Evolutionary conservation across 1,140 invertebrate genomes (phyloP).

Genomic region (Arctopsyche grandis): DNA sequence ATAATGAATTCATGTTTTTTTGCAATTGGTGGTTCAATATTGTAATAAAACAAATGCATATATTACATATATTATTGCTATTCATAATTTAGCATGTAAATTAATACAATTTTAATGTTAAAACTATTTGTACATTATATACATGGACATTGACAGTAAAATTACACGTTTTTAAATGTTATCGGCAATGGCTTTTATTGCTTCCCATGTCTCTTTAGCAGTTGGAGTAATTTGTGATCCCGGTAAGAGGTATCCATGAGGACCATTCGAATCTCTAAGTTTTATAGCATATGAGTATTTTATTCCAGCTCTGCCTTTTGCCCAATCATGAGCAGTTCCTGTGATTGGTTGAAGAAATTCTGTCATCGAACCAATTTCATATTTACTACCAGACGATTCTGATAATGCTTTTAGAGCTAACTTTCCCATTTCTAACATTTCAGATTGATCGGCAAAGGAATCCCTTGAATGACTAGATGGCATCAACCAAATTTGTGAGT

Average conservation of each 20-base stretch:
- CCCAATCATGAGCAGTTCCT: constrained; percentile 80
- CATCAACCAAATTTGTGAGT: constrained; percentile 78
- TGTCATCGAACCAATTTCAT: constrained; percentile 66
- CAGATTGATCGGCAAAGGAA: constrained; percentile 70
- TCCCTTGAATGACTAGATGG: constrained; percentile 71
- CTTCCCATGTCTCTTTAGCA: constrained; percentile 82
- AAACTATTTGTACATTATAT: too few relatives aligned
- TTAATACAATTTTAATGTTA: too few relatives aligned
- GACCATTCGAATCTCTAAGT: constrained; percentile 76
- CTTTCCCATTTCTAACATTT: constrained; percentile 70
- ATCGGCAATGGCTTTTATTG: constrained; percentile 76
- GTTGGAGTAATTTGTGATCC: constrained; percentile 78
- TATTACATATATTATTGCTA: too few relatives aligned
- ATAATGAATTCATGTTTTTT: too few relatives aligned
- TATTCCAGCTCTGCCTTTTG: constrained; percentile 73
- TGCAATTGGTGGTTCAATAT: too few relatives aligned
- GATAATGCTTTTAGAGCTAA: constrained; percentile 68
- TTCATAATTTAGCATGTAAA: too few relatives aligned
- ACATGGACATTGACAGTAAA: background rate
- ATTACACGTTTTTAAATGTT: constrained; percentile 64
- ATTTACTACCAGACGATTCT: constrained; percentile 72
- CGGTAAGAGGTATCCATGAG: constrained; percentile 82
- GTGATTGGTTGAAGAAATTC: constrained; percentile 68
- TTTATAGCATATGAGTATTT: constrained; percentile 83
- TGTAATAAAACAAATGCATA: too few relatives aligned